Base-by-base conservation (phyloP, 2,113 vertebrate species). In the cattle (Bos taurus) region DNA sequence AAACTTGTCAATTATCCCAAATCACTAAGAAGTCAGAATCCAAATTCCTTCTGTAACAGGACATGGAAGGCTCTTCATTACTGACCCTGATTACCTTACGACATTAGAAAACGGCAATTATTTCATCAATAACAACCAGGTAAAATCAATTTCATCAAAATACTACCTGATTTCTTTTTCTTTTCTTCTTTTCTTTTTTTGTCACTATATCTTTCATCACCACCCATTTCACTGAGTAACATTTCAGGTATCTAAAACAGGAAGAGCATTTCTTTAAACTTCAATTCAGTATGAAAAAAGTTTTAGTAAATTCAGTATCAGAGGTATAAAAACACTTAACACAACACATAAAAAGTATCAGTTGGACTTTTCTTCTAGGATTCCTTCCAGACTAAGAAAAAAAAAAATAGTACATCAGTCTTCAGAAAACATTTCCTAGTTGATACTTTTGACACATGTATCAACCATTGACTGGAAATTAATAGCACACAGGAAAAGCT, bases 181-280 rank as follows among this genome's bases (percentile, higher is more conserved):
- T 95, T 96, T 97, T 96, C 96, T 97, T 52, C 96, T 62, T 90
- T 67, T 77, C 30, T 94, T 95, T 97, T 96, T 88, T 97, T 95
- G 85, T 98, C 98, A 88, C 54, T 97, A 54, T 91, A 97, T 80
- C 99, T 99, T 15, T 98, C 99, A 94, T 98, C 98, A 94, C 94
- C 98, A 85, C 98, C 98, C 86, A 95, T 98, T 98, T 99, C 99
- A 95, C 8, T 97, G 54, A 99, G 97, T 96, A 99, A 98, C 99
- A 99, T 99, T 98, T 99, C 99, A 64, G 99, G 99, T 98, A 99
- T 99, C 99, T 99, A 97, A 96, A 98, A 98, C 33, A 71, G 7
- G 2, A 74, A 97, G 3, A 92, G 0, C 16, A 95, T 77, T 88
- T 97, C 36, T 95, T 88, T 74, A 90, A 86, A 94, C 15, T 13